phyloP scores from a whole-genome alignment of 2,113 vertebrate genomes.

The Hydropotes inermis region DNA sequence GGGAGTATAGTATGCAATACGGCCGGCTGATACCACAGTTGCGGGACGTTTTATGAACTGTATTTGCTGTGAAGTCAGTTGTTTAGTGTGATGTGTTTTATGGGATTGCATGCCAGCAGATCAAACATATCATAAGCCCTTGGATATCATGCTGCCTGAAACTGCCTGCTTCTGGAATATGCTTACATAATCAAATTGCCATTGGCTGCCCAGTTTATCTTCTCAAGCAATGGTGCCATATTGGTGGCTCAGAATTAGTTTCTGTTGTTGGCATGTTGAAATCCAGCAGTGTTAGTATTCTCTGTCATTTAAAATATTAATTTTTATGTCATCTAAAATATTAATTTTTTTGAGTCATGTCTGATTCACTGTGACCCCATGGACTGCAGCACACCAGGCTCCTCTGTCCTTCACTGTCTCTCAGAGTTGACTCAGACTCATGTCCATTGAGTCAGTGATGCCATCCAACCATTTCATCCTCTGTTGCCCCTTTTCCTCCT shows the following conservation, averaged over 20 bases:
- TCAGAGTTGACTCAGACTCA: neutral
- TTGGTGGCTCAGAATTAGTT: neutral
- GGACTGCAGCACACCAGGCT: neutral
- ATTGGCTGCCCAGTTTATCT: neutral
- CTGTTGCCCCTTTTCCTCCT: neutral
- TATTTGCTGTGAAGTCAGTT: neutral
- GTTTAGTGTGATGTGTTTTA: neutral
- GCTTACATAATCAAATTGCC: neutral
- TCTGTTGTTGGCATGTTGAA: neutral
- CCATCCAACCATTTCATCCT: neutral
- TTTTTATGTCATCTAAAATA: neutral
- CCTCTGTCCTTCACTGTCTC: neutral
- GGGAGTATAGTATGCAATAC: neutral
- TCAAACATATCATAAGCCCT: neutral
- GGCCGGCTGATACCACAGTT: neutral
- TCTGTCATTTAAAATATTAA: neutral
- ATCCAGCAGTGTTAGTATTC: neutral
- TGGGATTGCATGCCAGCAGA: neutral
- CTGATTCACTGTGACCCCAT: neutral
- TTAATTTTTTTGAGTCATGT: neutral
- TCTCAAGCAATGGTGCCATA: neutral
- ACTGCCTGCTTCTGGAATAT: neutral
- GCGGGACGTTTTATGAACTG: fast-evolving
- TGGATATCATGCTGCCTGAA: neutral
- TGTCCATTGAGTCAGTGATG: neutral